A percentile compares a stretch with the other conserved stretches of the same genome.
Conservation (phyloP, 2,888 invertebrate species). For the Acrobasis suavella region DNA sequence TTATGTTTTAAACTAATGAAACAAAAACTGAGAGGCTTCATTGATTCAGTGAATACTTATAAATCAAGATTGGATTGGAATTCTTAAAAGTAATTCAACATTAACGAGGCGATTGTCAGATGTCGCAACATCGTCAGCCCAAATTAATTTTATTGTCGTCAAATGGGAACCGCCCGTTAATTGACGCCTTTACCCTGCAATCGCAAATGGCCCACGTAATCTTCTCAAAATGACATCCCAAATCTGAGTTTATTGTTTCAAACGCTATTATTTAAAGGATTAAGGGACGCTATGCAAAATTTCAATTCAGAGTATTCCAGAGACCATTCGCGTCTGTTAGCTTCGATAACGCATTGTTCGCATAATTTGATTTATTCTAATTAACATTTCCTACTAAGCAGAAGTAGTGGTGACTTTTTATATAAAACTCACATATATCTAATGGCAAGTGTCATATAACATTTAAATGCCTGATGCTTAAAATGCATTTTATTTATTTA, state of each 20-base stretch:
- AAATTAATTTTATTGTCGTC: conserved; percentile 6
- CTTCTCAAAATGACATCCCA: conserved; percentile 60
- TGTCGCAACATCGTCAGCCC: not conserved
- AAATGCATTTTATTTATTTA: too few relatives aligned
- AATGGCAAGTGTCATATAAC: too few relatives aligned
- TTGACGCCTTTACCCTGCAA: conserved; percentile 11
- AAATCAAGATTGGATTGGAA: too few relatives aligned
- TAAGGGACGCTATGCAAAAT: conserved; percentile 51
- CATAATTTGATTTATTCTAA: conserved; percentile 1
- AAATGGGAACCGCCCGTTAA: not conserved
- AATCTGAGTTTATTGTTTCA: conserved; percentile 70
- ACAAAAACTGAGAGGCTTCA: too few relatives aligned
- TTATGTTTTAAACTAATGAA: too few relatives aligned
- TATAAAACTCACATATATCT: too few relatives aligned
- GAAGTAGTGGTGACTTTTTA: too few relatives aligned
- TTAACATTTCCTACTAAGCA: too few relatives aligned
- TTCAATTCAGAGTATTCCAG: conserved; percentile 57
- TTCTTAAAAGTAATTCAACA: not conserved
- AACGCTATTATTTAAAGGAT: conserved; percentile 67
- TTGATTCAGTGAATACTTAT: too few relatives aligned
- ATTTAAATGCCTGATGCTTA: too few relatives aligned
- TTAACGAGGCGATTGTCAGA: not conserved
- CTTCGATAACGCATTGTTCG: conserved; percentile 25
- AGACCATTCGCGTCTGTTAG: conserved; percentile 23
- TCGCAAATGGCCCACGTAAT: conserved; percentile 40